Evolutionary conservation across 2,113 vertebrate genomes (phyloP).

Genomic region (Cinclus mexicanus): DNA sequence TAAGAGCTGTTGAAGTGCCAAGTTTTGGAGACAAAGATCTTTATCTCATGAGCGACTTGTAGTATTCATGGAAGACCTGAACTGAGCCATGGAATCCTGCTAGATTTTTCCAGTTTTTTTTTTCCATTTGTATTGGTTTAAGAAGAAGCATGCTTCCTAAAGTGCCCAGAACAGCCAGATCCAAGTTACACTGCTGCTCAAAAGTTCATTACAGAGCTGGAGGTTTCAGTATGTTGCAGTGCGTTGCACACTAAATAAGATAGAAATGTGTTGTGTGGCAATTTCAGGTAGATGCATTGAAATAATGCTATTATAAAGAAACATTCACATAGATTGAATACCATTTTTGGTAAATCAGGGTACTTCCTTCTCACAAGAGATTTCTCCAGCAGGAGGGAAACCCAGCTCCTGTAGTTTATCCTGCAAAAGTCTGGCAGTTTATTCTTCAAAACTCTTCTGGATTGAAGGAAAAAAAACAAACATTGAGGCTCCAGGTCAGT

Average conservation of each 20-base stretch:
- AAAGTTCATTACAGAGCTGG: not conserved
- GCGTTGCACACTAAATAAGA: not conserved
- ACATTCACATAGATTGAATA: not conserved
- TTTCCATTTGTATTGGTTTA: not conserved
- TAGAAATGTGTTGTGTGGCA: not conserved
- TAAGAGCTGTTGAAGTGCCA: not conserved
- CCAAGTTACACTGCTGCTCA: not conserved
- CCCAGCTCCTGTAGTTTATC: not conserved
- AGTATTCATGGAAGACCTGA: not conserved
- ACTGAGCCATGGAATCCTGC: not conserved
- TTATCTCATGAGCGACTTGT: not conserved
- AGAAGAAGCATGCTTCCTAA: fast-evolving
- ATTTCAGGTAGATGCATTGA: not conserved
- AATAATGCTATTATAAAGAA: not conserved
- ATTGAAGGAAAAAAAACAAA: not conserved
- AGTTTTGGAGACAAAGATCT: not conserved
- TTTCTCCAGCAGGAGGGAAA: not conserved
- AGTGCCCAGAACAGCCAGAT: not conserved
- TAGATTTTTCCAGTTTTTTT: not conserved
- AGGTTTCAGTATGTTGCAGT: not conserved
- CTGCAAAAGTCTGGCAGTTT: not conserved
- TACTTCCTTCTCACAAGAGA: not conserved
- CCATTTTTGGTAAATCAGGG: not conserved
- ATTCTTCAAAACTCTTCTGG: not conserved
- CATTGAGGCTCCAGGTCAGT: not conserved